Percentiles rank a stretch among this genome's conserved stretches.
These are phyloP conservation scores for Caenorhabditis japonica DNA, from an alignment of 2,888 invertebrate genomes.

Conservation along the genomic window DNA sequence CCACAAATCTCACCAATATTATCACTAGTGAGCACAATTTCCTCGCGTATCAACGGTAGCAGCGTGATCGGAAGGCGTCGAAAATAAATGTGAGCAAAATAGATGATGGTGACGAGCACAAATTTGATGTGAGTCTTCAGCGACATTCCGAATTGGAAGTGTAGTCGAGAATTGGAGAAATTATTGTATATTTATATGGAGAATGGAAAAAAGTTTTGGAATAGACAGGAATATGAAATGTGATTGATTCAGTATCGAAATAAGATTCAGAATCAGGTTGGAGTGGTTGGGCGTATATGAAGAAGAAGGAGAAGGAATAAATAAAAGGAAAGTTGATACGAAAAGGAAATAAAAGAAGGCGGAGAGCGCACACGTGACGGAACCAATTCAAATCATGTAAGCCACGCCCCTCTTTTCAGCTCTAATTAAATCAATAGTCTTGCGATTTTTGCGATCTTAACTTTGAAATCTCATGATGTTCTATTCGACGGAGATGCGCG, in stretches of 20 bases:
- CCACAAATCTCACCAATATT: constrained; percentile 55
- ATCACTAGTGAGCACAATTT: constrained; percentile 48
- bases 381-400: constrained; percentile 16
- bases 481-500: constrained; percentile 4
- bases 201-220: neutral
- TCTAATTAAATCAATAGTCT: constrained; percentile 1
- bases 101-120: constrained; percentile 44
- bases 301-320: constrained; percentile 17
- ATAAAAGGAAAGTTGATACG: constrained; percentile 36
- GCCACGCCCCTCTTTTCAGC: constrained; percentile 34
- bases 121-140: constrained; percentile 47
- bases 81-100: constrained; percentile 54
- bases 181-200: neutral
- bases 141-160: constrained; percentile 41
- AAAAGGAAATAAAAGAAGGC: constrained; percentile 8
- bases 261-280: constrained; percentile 26
- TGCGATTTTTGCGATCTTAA: too few species aligned
- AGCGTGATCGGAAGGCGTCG: constrained; percentile 50
- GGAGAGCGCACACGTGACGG: constrained; percentile 5
- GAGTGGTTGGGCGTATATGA: too few species aligned
- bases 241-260: neutral
- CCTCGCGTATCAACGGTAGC: constrained; percentile 42
- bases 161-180: constrained; percentile 14
- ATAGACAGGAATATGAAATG: neutral
- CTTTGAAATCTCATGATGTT: too few species aligned